These are phyloP conservation scores for Cepaea nemoralis DNA, from an alignment of 1,140 invertebrate genomes.

Conservation along the genomic window DNA sequence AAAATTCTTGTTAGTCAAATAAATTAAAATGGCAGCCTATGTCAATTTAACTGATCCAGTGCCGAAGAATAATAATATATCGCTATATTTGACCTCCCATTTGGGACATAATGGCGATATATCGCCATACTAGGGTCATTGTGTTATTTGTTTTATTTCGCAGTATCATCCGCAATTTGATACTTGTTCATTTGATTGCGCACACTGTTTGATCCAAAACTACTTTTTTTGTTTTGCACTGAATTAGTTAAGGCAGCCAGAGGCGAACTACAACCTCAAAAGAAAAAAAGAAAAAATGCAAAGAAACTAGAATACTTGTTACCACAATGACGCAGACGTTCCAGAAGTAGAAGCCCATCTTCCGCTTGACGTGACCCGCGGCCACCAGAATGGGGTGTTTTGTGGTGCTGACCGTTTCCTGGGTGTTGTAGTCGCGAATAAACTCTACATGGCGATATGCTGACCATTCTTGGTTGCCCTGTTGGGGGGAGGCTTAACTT, in stretches of 20 bases:
- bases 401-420: constrained; percentile 57
- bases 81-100: no score
- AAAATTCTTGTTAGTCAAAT: neutral
- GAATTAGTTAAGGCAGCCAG: no score
- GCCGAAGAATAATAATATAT: no score
- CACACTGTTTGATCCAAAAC: no score
- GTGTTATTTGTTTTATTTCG: no score
- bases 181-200: no score
- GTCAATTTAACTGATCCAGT: no score
- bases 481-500: no score
- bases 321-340: constrained; percentile 66
- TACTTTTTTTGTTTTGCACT: no score
- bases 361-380: constrained; percentile 56
- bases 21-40: neutral
- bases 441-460: constrained; percentile 57
- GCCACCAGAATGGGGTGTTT: constrained; percentile 61
- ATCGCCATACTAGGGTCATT: no score
- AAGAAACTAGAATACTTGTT: constrained; percentile 24
- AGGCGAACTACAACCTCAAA: no score
- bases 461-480: constrained; percentile 51
- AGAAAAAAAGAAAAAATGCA: neutral
- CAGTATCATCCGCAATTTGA: neutral
- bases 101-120: no score
- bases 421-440: constrained; percentile 49
- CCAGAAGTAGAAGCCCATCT: constrained; percentile 64